A percentile compares a stretch with the other conserved stretches of the same genome.
These are phyloP conservation scores for Tetramorium alpestre DNA, from an alignment of 1,140 invertebrate genomes.

Conservation along the genomic window DNA sequence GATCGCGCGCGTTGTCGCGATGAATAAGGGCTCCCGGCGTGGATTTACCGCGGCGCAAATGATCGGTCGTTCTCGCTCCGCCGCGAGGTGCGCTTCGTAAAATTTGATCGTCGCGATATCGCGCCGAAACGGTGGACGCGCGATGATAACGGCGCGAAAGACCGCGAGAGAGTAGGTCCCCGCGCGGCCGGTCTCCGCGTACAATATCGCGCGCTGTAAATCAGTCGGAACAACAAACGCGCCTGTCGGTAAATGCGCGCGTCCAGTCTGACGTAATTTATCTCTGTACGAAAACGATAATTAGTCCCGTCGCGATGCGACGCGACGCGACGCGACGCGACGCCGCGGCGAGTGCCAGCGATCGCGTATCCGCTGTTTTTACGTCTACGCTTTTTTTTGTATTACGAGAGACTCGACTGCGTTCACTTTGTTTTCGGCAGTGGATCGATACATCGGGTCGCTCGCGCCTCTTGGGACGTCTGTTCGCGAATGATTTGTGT, in stretches of 20 bases:
- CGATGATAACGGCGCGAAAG: constrained; percentile 58
- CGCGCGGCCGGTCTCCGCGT: not conserved
- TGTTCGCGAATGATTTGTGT: constrained; percentile 41
- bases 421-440: constrained; percentile 1
- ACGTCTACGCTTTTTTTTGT: not conserved
- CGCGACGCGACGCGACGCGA: no score
- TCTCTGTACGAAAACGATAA: constrained; percentile 66
- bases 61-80: constrained; percentile 33
- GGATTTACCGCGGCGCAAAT: constrained; percentile 39
- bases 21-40: constrained; percentile 9
- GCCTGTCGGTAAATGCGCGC: constrained; percentile 59
- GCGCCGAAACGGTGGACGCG: constrained; percentile 34
- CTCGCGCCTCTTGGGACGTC: constrained; percentile 19
- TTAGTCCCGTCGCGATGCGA: constrained; percentile 52
- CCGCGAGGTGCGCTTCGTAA: constrained; percentile 37
- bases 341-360: not conserved
- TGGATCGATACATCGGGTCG: constrained; percentile 35
- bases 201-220: constrained; percentile 62
- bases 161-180: constrained; percentile 55
- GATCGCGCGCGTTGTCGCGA: constrained; percentile 1
- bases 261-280: constrained; percentile 70
- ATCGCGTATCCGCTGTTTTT: not conserved
- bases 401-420: constrained; percentile 12
- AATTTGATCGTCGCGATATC: constrained; percentile 72
- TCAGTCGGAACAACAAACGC: constrained; percentile 69